Evolutionary conservation across 2,113 vertebrate genomes (phyloP).

Genomic region (Sinocyclocheilus maitianheensis): DNA sequence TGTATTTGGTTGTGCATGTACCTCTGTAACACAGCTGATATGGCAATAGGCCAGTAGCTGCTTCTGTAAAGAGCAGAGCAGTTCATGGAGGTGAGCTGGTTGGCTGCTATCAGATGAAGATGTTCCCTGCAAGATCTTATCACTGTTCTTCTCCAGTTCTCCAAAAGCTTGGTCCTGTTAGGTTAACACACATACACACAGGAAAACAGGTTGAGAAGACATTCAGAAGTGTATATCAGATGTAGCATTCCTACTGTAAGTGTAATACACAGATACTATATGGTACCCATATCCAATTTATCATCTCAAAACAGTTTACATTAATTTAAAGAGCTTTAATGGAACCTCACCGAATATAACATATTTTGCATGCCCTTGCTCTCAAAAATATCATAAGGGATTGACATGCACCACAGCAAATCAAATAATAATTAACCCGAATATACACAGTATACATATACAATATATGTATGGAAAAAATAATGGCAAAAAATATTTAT

Average conservation of each 20-base stretch:
- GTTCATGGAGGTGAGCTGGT: slow-evolving; percentile 95
- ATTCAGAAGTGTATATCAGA: not conserved
- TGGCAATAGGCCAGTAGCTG: slow-evolving; percentile 95
- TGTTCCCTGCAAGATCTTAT: slow-evolving; percentile 88
- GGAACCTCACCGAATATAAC: not conserved
- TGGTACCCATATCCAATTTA: not conserved
- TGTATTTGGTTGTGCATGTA: slow-evolving; percentile 56
- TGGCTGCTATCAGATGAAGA: slow-evolving; percentile 95
- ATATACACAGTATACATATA: not conserved
- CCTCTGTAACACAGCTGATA: slow-evolving; percentile 90
- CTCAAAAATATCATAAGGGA: not conserved
- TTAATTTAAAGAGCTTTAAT: not conserved
- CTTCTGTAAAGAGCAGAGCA: slow-evolving; percentile 95
- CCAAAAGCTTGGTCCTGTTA: slow-evolving; percentile 94
- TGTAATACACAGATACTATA: not conserved
- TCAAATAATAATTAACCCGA: not conserved
- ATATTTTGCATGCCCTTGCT: not conserved
- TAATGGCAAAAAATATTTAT: not conserved
- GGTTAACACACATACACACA: not conserved
- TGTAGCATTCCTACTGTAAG: not conserved
- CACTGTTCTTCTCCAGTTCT: slow-evolving; percentile 98
- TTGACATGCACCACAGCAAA: not conserved
- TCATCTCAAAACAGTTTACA: not conserved
- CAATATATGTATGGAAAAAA: not conserved
- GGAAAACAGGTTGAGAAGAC: slow-evolving; percentile 1